Conservation (phyloP, 1,140 invertebrate genomes). For the Gyrodactylus bullatarudis region DNA sequence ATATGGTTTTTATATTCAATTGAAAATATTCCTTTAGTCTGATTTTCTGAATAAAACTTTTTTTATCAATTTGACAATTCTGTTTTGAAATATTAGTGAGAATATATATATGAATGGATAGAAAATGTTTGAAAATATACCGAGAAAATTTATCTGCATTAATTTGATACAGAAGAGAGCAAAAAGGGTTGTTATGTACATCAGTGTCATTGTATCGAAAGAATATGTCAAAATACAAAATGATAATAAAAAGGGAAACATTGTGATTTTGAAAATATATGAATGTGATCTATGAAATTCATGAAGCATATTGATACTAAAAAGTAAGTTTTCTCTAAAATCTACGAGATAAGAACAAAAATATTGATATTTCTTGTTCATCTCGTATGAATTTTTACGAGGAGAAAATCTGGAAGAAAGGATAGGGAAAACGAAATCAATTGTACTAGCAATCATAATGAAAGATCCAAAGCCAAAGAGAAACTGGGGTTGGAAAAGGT, state of each 20-base stretch:
- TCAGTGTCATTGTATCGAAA: neutral
- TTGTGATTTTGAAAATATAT: neutral
- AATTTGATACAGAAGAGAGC: too few relatives aligned
- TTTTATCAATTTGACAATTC: too few relatives aligned
- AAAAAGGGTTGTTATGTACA: too few relatives aligned
- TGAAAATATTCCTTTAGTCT: too few relatives aligned
- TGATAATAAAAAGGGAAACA: neutral
- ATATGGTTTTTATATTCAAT: too few relatives aligned
- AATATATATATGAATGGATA: too few relatives aligned
- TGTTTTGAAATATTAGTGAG: too few relatives aligned
- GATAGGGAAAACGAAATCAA: neutral
- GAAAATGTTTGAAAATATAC: too few relatives aligned
- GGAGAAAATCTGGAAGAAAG: neutral
- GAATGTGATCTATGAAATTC: neutral
- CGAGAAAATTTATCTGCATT: too few relatives aligned
- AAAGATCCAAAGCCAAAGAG: neutral
- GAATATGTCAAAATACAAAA: neutral
- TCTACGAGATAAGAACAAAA: neutral
- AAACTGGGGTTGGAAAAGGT: neutral
- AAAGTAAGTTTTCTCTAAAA: neutral
- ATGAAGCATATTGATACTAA: neutral
- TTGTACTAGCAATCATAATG: neutral
- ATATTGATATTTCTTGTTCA: neutral
- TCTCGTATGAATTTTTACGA: neutral
- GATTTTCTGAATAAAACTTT: too few relatives aligned